Percentiles rank a stretch among this genome's conserved stretches.
Conservation (phyloP, 1,140 invertebrate species). For the Euura saliciscinereae region DNA sequence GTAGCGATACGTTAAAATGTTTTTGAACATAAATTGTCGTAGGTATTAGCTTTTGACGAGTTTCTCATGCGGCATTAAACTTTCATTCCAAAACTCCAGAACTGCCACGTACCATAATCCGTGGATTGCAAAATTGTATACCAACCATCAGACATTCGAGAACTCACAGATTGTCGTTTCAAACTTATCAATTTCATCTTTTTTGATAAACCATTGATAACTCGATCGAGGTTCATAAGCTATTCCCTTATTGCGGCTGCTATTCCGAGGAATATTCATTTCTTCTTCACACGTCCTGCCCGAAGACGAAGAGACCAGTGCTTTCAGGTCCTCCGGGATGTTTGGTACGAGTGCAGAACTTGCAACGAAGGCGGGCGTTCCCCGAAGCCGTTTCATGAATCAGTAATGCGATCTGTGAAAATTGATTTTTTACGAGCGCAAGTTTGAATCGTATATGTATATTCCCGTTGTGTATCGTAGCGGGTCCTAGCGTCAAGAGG, state of each 20-base stretch:
- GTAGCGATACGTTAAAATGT: not conserved
- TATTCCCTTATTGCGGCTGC: no score
- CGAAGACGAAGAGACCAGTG: not conserved
- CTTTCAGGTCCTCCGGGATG: not conserved
- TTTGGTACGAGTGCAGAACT: not conserved
- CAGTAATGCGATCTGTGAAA: conserved; percentile 7
- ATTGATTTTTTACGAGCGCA: not conserved
- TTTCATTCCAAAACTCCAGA: no score
- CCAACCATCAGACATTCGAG: not conserved
- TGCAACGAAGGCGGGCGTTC: not conserved
- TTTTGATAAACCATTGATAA: not conserved
- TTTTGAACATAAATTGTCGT: not conserved
- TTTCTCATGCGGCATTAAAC: no score
- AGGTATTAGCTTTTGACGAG: not conserved
- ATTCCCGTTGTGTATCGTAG: not conserved
- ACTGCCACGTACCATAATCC: no score
- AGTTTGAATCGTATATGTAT: conserved; percentile 3
- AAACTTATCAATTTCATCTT: not conserved
- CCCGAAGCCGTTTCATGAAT: conserved; percentile 1
- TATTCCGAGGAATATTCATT: not conserved
- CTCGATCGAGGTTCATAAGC: not conserved
- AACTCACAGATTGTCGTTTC: not conserved
- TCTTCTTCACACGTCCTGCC: not conserved
- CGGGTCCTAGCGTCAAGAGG: not conserved
- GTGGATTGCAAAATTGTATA: no score